Evolutionary conservation across 2,888 invertebrate species (phyloP).

Genomic region (Rotaria macrura): DNA sequence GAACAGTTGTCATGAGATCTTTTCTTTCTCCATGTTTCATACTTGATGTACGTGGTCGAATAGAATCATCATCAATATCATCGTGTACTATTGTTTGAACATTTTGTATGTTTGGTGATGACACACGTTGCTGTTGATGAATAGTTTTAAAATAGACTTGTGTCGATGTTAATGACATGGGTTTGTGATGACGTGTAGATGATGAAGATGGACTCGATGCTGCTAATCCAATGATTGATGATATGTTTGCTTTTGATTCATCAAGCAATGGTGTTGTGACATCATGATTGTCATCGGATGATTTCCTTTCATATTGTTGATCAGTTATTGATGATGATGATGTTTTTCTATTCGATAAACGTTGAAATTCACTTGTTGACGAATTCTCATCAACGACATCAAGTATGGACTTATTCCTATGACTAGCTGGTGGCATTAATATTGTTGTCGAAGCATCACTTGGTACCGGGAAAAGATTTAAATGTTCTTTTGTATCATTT

Average conservation of each 20-base stretch:
- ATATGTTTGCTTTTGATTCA: not conserved
- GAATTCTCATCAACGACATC: not conserved
- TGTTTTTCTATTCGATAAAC: not conserved
- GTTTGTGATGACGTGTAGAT: not conserved
- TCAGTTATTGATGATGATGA: not conserved
- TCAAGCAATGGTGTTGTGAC: not conserved
- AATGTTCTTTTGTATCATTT: not conserved
- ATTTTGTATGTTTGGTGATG: not conserved
- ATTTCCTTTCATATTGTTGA: not conserved
- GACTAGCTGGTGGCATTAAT: not conserved
- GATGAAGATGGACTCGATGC: not conserved
- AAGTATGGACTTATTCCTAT: not conserved
- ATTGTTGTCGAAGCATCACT: not conserved
- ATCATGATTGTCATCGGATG: not conserved
- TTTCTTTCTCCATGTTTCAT: not conserved
- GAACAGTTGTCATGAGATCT: not conserved
- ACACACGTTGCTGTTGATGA: not conserved
- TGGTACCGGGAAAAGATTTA: not conserved
- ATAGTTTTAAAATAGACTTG: not conserved
- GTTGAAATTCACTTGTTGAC: not conserved
- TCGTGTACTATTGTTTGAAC: not conserved
- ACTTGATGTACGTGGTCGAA: not conserved
- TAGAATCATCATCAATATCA: not conserved
- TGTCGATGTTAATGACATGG: not conserved
- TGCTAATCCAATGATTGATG: conserved; percentile 11